phyloP scores from a whole-genome alignment of 2,888 invertebrate species.

The Labia minor region DNA sequence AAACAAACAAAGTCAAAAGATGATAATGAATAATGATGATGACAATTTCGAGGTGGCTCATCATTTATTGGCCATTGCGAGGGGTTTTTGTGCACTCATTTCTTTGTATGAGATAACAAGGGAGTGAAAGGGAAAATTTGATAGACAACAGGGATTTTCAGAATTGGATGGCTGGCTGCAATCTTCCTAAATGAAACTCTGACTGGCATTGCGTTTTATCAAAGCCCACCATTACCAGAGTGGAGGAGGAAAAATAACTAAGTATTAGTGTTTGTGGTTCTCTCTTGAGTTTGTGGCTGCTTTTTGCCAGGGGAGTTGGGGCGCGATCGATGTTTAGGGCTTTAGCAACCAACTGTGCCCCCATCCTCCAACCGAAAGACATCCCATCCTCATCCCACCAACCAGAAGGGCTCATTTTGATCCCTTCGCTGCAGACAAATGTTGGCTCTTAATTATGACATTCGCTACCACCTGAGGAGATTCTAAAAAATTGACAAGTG shows the following conservation, averaged over 20 bases:
- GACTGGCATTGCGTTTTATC: not conserved
- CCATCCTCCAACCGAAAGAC: not conserved
- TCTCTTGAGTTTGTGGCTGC: constrained; percentile 1
- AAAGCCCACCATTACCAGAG: not conserved
- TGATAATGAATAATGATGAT: no score
- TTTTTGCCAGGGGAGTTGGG: not conserved
- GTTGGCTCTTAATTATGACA: not conserved
- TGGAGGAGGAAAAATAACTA: not conserved
- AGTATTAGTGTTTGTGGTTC: constrained; percentile 7
- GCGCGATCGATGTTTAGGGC: constrained; percentile 8
- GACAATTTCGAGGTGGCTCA: no score
- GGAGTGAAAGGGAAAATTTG: not conserved
- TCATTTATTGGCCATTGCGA: not conserved
- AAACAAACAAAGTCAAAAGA: no score
- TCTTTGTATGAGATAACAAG: not conserved
- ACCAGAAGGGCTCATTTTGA: not conserved
- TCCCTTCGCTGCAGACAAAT: not conserved
- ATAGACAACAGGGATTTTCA: not conserved
- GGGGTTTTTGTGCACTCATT: not conserved
- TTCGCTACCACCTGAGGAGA: not conserved
- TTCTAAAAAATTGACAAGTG: not conserved
- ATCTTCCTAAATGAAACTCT: not conserved
- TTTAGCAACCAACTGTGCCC: constrained; percentile 6
- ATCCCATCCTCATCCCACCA: not conserved
- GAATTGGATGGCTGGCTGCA: not conserved